Evolutionary conservation across 2,888 invertebrate genomes (phyloP).

Genomic region (Nebria salina): DNA sequence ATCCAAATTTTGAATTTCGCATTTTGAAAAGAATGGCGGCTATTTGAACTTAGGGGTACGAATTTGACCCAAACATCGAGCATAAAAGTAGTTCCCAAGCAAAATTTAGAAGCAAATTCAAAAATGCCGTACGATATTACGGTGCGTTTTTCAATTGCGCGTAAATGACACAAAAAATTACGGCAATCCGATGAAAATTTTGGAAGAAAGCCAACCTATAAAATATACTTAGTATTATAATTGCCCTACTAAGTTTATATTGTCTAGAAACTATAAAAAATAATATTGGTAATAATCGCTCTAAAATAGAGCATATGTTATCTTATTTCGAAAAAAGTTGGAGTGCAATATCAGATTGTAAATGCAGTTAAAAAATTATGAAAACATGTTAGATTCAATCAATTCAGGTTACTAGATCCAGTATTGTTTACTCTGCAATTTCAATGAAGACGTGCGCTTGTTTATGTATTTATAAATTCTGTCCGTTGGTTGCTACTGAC

Average conservation of each 20-base stretch:
- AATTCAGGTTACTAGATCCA: not conserved
- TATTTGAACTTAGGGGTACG: too few species aligned
- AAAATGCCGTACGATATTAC: too few species aligned
- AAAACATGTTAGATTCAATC: not conserved
- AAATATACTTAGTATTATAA: too few species aligned
- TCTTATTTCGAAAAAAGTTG: not conserved
- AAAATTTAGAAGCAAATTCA: too few species aligned
- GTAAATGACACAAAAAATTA: too few species aligned
- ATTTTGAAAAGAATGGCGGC: too few species aligned
- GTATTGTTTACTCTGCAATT: not conserved
- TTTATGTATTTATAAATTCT: slow-evolving; percentile 18
- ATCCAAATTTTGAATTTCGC: too few species aligned
- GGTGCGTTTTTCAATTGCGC: too few species aligned
- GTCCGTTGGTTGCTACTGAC: slow-evolving; percentile 8
- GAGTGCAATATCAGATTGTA: not conserved
- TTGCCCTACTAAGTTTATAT: not conserved
- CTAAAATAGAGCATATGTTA: not conserved
- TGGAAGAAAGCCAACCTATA: too few species aligned
- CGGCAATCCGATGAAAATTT: too few species aligned
- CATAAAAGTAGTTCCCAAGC: too few species aligned
- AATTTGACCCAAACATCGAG: too few species aligned
- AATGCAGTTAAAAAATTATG: not conserved
- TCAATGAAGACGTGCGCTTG: not conserved
- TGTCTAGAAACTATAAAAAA: not conserved
- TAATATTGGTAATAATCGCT: not conserved